These are phyloP conservation scores for Olivierus martensii DNA, from an alignment of 1,140 invertebrate species.

Conservation along the genomic window DNA sequence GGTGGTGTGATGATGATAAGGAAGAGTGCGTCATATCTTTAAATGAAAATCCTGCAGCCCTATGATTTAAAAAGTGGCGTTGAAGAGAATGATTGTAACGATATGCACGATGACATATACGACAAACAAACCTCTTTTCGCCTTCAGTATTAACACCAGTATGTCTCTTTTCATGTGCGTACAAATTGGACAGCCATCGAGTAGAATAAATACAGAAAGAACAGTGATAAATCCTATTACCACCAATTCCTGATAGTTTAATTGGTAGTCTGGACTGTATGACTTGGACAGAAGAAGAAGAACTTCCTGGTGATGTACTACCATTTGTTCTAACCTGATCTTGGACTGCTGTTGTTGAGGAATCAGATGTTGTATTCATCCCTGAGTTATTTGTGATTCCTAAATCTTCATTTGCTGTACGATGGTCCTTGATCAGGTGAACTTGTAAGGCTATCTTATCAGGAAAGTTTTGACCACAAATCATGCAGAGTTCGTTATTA, in stretches of 20 bases:
- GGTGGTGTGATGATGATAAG: not conserved
- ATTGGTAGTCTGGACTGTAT: conserved; percentile 1
- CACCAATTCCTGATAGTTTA: conserved; percentile 14
- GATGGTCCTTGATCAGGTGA: conserved; percentile 41
- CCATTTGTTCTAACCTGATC: conserved; percentile 15
- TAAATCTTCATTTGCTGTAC: conserved; percentile 25
- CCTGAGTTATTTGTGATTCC: conserved; percentile 15
- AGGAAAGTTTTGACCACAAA: conserved; percentile 35
- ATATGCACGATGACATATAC: conserved; percentile 27
- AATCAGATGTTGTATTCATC: conserved; percentile 13
- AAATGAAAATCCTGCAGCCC: conserved; percentile 12
- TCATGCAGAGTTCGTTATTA: conserved; percentile 27
- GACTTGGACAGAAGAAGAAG: not conserved
- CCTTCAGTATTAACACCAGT: conserved; percentile 29
- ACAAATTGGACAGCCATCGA: conserved; percentile 69
- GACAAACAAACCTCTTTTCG: conserved; percentile 24
- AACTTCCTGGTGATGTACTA: conserved; percentile 4
- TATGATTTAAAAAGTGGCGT: conserved; percentile 25
- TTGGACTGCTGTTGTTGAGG: conserved; percentile 1
- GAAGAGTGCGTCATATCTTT: conserved; percentile 8
- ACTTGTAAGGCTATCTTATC: conserved; percentile 39
- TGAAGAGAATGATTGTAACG: conserved; percentile 27
- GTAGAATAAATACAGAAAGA: conserved; percentile 79
- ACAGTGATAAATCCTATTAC: conserved; percentile 64
- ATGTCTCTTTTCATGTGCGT: conserved; percentile 77